Evolutionary conservation across 1,140 invertebrate species (phyloP).

Genomic region (Copidosoma floridanum): DNA sequence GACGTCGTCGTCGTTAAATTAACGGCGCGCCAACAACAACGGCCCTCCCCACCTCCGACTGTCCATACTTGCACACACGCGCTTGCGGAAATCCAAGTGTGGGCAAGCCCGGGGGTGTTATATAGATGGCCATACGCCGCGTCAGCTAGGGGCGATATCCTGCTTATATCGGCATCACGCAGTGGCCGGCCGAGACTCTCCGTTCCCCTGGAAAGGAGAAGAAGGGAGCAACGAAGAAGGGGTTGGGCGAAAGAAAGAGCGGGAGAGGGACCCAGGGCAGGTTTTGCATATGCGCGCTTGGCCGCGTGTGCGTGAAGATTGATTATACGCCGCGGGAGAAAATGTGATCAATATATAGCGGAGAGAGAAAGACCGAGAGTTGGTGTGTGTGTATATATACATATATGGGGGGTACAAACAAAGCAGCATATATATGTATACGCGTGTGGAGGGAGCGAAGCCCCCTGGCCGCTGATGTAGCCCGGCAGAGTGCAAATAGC

Average conservation of each 20-base stretch:
- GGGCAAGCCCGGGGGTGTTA: not conserved
- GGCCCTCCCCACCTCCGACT: too few relatives aligned
- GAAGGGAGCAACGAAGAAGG: too few relatives aligned
- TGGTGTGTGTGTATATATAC: too few relatives aligned
- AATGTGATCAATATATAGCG: slow-evolving; percentile 55
- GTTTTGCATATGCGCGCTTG: slow-evolving; percentile 31
- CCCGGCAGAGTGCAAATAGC: slow-evolving; percentile 46
- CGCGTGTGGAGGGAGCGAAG: not conserved
- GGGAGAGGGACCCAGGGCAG: slow-evolving; percentile 30
- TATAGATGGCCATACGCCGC: not conserved
- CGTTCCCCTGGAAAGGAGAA: too few relatives aligned
- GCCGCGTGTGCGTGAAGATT: slow-evolving; percentile 52
- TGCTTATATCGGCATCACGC: too few relatives aligned
- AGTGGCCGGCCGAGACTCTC: not conserved
- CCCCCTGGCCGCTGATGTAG: too few relatives aligned
- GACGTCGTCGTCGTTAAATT: slow-evolving; percentile 17
- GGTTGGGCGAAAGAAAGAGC: not conserved
- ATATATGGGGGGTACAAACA: too few relatives aligned
- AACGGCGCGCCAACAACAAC: too few relatives aligned
- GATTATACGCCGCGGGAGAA: slow-evolving; percentile 54
- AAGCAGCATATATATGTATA: too few relatives aligned
- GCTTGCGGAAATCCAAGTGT: slow-evolving; percentile 29
- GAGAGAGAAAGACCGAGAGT: not conserved
- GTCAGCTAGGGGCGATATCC: slow-evolving; percentile 6
- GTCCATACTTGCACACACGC: slow-evolving; percentile 28